Evolutionary conservation across 2,888 invertebrate genomes (phyloP).

Genomic region (Tanytarsus gracilentus): DNA sequence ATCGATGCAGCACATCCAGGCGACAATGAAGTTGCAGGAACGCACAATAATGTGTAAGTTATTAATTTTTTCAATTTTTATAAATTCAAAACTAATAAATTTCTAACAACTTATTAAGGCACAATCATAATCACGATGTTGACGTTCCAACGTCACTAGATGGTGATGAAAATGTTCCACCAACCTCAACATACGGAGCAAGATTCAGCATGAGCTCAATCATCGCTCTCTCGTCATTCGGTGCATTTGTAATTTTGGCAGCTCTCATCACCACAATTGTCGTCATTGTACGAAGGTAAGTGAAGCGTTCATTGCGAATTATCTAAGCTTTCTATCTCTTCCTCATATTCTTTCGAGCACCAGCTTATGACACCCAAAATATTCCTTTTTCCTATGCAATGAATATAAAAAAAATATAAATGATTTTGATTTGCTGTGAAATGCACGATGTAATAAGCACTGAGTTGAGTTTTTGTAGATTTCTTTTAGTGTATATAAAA

Average conservation of each 20-base stretch:
- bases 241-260: constrained; percentile 81
- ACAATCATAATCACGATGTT: constrained; percentile 56
- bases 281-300: constrained; percentile 78
- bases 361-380: background rate
- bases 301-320: constrained; percentile 24
- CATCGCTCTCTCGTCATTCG: constrained; percentile 81
- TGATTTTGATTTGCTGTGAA: background rate
- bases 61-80: too few species aligned
- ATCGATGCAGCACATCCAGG: constrained; percentile 63
- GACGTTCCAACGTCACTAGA: constrained; percentile 59
- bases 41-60: constrained; percentile 37
- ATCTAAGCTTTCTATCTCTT: background rate
- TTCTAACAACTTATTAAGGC: background rate
- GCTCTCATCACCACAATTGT: constrained; percentile 84
- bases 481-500: background rate
- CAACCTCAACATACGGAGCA: constrained; percentile 50
- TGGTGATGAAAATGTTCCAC: constrained; percentile 45
- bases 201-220: constrained; percentile 77
- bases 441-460: background rate
- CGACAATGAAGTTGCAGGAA: constrained; percentile 64
- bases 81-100: background rate
- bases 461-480: background rate
- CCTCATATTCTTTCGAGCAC: background rate
- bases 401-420: background rate
- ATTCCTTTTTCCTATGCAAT: background rate